A percentile compares a stretch with the other conserved stretches of the same genome.
Conservation (phyloP, 1,140 invertebrate genomes). For the Ips typographus region DNA sequence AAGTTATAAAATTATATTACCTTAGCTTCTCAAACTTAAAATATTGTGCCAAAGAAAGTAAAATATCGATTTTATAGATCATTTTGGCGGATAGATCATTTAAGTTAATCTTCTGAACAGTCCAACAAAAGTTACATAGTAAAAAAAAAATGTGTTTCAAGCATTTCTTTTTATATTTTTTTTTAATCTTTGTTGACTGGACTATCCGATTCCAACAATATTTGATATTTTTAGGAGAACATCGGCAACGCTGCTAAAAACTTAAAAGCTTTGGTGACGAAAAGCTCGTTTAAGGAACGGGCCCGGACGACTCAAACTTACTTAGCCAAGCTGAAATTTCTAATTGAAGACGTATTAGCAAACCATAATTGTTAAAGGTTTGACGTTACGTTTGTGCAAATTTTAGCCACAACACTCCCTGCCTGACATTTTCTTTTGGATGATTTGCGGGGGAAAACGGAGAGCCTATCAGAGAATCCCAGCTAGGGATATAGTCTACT, state of each 20-base stretch:
- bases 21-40: too few relatives aligned
- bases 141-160: neutral
- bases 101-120: too few relatives aligned
- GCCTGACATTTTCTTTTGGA: constrained; percentile 88
- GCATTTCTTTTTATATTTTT: too few relatives aligned
- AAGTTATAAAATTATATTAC: too few relatives aligned
- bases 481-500: constrained; percentile 77
- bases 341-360: constrained; percentile 73
- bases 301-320: constrained; percentile 71
- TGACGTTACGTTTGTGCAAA: neutral
- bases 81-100: too few relatives aligned
- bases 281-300: constrained; percentile 77
- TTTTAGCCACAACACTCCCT: constrained; percentile 80
- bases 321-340: constrained; percentile 67
- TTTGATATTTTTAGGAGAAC: constrained; percentile 61
- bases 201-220: too few relatives aligned
- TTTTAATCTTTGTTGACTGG: neutral
- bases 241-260: constrained; percentile 70
- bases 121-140: too few relatives aligned
- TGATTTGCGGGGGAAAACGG: constrained; percentile 78
- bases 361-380: neutral
- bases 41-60: too few relatives aligned
- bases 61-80: too few relatives aligned
- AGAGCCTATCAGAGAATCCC: constrained; percentile 80
- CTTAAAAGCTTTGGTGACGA: constrained; percentile 76